Conservation (phyloP, 2,888 invertebrate genomes). For the Amphimallon solstitiale region DNA sequence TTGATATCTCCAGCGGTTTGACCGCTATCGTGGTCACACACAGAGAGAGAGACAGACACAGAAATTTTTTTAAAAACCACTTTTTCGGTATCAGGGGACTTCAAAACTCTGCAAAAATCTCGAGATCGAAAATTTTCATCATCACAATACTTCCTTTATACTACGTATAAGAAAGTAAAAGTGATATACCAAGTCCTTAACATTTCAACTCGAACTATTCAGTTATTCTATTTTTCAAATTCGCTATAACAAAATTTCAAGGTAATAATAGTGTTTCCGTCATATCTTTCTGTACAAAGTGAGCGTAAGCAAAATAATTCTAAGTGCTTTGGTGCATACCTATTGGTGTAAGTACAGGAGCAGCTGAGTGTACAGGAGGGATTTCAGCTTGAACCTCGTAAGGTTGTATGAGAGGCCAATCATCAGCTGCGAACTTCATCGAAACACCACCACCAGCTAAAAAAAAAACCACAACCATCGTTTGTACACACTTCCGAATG, state of each 20-base stretch:
- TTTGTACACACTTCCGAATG: not conserved
- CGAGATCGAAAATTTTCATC: no score
- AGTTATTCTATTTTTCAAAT: no score
- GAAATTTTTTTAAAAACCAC: no score
- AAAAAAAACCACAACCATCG: conserved; percentile 36
- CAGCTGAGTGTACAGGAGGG: conserved; percentile 78
- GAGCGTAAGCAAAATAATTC: conserved; percentile 7
- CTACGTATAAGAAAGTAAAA: no score
- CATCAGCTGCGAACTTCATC: conserved; percentile 69
- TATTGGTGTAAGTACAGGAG: conserved; percentile 81
- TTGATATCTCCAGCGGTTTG: no score
- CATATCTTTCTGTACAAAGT: not conserved
- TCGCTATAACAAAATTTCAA: conserved; percentile 22
- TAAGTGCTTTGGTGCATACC: conserved; percentile 62
- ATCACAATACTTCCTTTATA: no score
- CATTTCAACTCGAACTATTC: no score
- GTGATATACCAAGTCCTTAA: no score
- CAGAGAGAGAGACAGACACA: no score
- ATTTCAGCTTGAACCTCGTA: conserved; percentile 79
- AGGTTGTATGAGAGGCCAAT: conserved; percentile 73
- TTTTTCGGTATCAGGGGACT: no score
- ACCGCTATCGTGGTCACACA: no score
- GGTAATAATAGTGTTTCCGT: conserved; percentile 40
- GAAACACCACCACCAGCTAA: conserved; percentile 62
- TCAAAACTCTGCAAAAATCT: no score